These are phyloP conservation scores for Dendropsophus ebraccatus DNA, from an alignment of 2,113 vertebrate species.

Conservation along the genomic window DNA sequence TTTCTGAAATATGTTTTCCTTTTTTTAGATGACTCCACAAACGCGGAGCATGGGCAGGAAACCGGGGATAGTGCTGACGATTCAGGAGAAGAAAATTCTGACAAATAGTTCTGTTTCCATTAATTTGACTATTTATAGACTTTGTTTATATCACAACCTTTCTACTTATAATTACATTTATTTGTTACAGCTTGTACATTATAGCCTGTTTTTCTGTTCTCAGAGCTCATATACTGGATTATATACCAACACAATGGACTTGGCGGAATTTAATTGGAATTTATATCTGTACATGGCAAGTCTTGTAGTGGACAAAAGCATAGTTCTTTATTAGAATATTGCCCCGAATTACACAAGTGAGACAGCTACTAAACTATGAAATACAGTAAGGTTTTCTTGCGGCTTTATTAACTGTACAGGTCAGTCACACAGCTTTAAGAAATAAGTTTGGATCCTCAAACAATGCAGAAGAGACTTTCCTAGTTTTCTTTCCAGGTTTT, in stretches of 20 bases:
- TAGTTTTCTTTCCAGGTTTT: too few relatives aligned
- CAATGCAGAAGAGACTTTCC: too few relatives aligned
- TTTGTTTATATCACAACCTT: background rate
- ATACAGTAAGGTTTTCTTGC: background rate
- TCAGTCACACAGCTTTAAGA: too few relatives aligned
- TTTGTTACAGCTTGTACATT: background rate
- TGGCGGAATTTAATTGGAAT: too few relatives aligned
- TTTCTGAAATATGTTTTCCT: background rate
- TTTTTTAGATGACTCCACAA: background rate
- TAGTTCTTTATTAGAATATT: background rate
- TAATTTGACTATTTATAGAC: background rate
- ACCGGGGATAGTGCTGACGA: background rate
- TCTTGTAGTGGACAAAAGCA: background rate
- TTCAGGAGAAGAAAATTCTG: conserved; percentile 19
- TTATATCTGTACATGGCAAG: background rate
- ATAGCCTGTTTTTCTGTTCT: background rate
- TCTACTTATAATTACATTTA: background rate
- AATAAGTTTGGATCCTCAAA: too few relatives aligned
- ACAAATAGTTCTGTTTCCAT: background rate
- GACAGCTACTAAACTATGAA: background rate
- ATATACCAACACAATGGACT: background rate
- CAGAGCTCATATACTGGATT: background rate
- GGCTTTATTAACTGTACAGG: too few relatives aligned
- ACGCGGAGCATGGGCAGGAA: background rate
- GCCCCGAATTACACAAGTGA: background rate